phyloP scores from a whole-genome alignment of 2,797 vertebrate genomes.

The Characodon lateralis region DNA sequence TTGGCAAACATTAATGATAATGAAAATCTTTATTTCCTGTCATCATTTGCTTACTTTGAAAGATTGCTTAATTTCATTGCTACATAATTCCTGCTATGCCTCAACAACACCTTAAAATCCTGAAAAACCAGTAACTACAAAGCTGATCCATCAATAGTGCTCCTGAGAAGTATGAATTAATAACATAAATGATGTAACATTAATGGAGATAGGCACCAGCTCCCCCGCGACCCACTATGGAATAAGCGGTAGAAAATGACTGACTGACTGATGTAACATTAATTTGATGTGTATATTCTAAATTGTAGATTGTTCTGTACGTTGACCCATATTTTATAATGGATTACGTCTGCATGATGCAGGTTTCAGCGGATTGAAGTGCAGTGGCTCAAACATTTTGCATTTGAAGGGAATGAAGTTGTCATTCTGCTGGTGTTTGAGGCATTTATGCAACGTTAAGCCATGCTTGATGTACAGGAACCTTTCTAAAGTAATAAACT shows the following conservation, averaged over 20 bases:
- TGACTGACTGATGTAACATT: slow-evolving; percentile 4
- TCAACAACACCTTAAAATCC: background rate
- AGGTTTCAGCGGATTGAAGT: slow-evolving; percentile 10
- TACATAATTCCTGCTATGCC: background rate
- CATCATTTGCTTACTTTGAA: background rate
- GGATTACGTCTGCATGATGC: slow-evolving; percentile 47
- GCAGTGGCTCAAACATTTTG: slow-evolving; percentile 11
- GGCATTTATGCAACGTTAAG: slow-evolving; percentile 54
- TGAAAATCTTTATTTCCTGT: background rate
- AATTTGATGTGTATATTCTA: slow-evolving; percentile 12
- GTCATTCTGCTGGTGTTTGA: slow-evolving; percentile 42
- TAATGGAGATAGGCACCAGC: too few species aligned
- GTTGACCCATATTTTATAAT: slow-evolving; percentile 10
- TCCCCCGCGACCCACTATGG: too few species aligned
- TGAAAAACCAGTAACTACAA: too few species aligned
- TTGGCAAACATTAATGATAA: background rate
- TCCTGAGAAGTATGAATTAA: background rate
- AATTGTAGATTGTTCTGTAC: slow-evolving; percentile 45
- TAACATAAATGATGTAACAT: slow-evolving; percentile 19
- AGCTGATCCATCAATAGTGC: slow-evolving; percentile 15
- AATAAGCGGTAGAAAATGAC: too few species aligned
- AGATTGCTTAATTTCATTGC: background rate
- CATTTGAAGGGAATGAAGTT: slow-evolving; percentile 11
- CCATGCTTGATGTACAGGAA: slow-evolving; percentile 26
- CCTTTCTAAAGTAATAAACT: slow-evolving; percentile 40